Evolutionary conservation across 2,113 vertebrate genomes (phyloP).

Genomic region (Gopherus flavomarginatus): DNA sequence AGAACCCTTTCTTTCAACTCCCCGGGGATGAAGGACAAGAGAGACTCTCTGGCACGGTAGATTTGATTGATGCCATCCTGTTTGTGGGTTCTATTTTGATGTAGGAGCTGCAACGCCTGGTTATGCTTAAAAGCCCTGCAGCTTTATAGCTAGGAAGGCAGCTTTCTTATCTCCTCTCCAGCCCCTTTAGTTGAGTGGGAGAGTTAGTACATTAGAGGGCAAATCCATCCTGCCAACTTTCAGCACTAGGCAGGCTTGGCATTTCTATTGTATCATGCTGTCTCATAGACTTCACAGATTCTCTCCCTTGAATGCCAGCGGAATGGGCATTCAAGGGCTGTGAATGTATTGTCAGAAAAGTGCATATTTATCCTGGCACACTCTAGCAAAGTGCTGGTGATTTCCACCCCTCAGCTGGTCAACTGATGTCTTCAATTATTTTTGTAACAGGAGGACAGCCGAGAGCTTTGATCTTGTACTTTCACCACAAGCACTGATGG

Average conservation of each 20-base stretch:
- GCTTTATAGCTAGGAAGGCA: accelerated
- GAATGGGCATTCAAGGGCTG: neutral
- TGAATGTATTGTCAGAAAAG: neutral
- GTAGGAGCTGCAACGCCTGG: accelerated
- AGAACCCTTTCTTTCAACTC: neutral
- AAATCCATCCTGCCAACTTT: accelerated
- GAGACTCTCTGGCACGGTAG: slow-evolving; percentile 11
- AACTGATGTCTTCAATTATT: neutral
- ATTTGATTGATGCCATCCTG: slow-evolving; percentile 12
- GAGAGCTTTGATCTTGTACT: neutral
- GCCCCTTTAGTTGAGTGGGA: neutral
- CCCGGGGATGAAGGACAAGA: neutral
- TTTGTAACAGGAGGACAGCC: neutral
- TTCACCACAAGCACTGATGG: neutral
- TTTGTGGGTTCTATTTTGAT: neutral
- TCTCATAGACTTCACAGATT: neutral
- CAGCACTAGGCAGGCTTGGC: accelerated
- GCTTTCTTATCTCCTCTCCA: neutral
- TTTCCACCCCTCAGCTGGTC: neutral
- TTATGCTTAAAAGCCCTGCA: neutral
- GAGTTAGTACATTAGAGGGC: neutral
- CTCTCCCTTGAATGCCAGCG: neutral
- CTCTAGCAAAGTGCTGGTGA: neutral
- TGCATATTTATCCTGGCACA: neutral
- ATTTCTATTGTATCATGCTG: accelerated